Base-by-base conservation (phyloP, 2,888 invertebrate genomes). In the Folsomia candida region DNA sequence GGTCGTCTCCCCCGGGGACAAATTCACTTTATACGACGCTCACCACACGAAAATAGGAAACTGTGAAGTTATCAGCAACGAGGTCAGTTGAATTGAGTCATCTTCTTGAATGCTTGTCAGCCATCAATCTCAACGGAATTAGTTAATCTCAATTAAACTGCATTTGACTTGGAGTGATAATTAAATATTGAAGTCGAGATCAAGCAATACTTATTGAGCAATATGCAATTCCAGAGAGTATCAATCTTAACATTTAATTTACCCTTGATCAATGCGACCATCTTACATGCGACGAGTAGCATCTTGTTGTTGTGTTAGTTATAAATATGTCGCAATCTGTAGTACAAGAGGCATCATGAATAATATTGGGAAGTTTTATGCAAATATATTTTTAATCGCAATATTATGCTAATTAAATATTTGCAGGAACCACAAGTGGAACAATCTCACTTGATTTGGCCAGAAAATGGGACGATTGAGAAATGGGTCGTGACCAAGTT, bases 11-110 rank as follows among this genome's bases (percentile, higher is more conserved):
- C 84, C 87, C 68, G 89, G 89, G 22, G 89, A 90, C 79, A 89
- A 89, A 81, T 91, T 90, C 80, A 89, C 89, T n/a, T 87, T 90
- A 69, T 88, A 87, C 79, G 89, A 90, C 81, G 86, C 87, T 28
- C 88, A 88, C 80, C 87, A 87, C 79, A 87, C 88, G 79, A 86
- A 88, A n/a, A 88, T 89, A 80, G 90, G 89, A 63, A 88, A 86
- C 20, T 82, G 89, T 75, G 89, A 89, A 85, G 86, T 90, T 28
- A 84, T 89, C 28, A 86, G 87, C 78, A 85, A 88, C 79, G 87
- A 88, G 88, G 90, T 89, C 84, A 84, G 82, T 2, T 51, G 20
- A 28, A 47, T 47, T 37, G 11, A 25, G 59, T 22, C 24, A 22
- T 37, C 20, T 54, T 27, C 61, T 60, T 61, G 47, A 47, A 11